Evolutionary conservation across 2,888 invertebrate species (phyloP).

Genomic region (Tetropium fuscum): DNA sequence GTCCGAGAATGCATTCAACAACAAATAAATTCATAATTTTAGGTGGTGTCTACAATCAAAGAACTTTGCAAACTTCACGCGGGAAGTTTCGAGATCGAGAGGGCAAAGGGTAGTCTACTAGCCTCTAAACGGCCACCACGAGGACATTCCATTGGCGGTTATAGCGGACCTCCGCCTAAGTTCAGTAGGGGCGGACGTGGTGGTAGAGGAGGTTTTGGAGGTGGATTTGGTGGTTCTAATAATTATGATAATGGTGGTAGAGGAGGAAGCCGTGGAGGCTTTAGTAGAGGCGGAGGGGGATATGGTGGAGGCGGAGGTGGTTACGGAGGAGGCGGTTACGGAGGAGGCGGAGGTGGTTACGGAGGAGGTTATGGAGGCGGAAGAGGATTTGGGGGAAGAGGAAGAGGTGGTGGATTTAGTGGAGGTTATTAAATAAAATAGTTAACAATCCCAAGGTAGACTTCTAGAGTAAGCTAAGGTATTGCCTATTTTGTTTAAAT

Average conservation of each 20-base stretch:
- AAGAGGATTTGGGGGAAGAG: slow-evolving; percentile 48
- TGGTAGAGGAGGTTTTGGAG: slow-evolving; percentile 44
- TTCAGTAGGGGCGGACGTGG: slow-evolving; percentile 58
- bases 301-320: slow-evolving; percentile 39
- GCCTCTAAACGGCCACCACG: slow-evolving; percentile 69
- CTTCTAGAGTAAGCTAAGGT: too few relatives aligned
- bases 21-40: slow-evolving; percentile 39
- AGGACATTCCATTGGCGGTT: slow-evolving; percentile 62
- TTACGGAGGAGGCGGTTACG: slow-evolving; percentile 34
- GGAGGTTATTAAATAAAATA: slow-evolving; percentile 5
- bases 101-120: slow-evolving; percentile 68
- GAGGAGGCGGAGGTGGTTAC: slow-evolving; percentile 48
- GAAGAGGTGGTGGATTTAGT: slow-evolving; percentile 43
- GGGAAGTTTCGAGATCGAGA: slow-evolving; percentile 77
- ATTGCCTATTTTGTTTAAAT: too few relatives aligned
- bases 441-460: too few relatives aligned
- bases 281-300: slow-evolving; percentile 29
- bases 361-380: slow-evolving; percentile 47
- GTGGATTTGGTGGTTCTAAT: slow-evolving; percentile 66
- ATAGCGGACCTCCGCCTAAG: slow-evolving; percentile 63
- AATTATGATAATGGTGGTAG: too few relatives aligned
- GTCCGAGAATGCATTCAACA: too few relatives aligned
- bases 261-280: slow-evolving; percentile 31
- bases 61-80: slow-evolving; percentile 83
- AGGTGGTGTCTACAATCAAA: slow-evolving; percentile 78